Evolutionary conservation across 2,797 vertebrate genomes (phyloP).

Genomic region (Uromys caudimaculatus): DNA sequence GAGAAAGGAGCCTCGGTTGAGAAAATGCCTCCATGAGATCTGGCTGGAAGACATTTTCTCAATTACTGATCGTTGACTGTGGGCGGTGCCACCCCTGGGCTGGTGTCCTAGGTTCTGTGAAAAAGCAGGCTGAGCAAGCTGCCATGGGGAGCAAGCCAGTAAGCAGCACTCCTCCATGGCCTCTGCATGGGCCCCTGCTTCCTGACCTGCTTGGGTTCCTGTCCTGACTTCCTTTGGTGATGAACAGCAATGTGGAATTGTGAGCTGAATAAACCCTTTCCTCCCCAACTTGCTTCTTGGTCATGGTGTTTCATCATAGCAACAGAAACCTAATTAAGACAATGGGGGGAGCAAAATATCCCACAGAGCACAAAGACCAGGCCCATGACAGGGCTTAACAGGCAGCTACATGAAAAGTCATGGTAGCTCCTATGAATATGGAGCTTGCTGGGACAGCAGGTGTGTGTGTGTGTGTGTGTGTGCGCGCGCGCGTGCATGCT

Average conservation of each 20-base stretch:
- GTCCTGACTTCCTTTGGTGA: not conserved
- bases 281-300: too few relatives aligned
- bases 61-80: not conserved
- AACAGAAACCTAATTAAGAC: not conserved
- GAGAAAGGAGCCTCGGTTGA: not conserved
- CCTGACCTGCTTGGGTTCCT: not conserved
- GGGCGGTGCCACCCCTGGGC: not conserved
- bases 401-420: not conserved
- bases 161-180: not conserved
- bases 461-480: not conserved
- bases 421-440: fast-evolving
- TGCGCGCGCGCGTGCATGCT: too few relatives aligned
- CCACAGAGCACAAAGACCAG: not conserved
- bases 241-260: not conserved
- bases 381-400: not conserved
- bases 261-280: not conserved
- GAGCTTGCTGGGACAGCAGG: not conserved
- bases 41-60: not conserved
- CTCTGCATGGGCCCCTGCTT: not conserved
- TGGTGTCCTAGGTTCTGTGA: not conserved
- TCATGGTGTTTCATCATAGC: not conserved
- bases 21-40: not conserved
- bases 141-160: not conserved
- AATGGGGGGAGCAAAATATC: not conserved
- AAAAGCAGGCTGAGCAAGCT: not conserved